Evolutionary conservation across 1,140 invertebrate species (phyloP), one percentile per base, ranked within the genome.

Genomic region (Teleopsis dalmanni): DNA sequence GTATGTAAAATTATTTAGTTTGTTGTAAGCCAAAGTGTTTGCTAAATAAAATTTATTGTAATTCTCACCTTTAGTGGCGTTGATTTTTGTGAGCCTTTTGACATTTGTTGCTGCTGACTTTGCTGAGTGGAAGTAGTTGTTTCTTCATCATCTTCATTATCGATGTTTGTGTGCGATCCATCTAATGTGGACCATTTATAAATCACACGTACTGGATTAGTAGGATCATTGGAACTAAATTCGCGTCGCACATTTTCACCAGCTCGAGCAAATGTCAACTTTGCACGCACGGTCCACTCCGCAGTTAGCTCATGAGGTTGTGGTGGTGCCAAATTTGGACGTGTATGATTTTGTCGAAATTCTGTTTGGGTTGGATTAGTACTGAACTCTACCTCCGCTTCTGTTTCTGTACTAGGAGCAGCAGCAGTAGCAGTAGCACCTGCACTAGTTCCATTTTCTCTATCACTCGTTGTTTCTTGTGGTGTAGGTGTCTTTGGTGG

Each of bases 281-380:
- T 65, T 4, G 68, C 68, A n/a, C 60, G 65, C 26, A 71, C 68
- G 10, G 63, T 69, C 68, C 68, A 71, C 51, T 71, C 68, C 26
- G 68, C 68, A 11, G 67, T 71, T 35, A 71, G 37, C 36, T 71
- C 64, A 37, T 69, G 66, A 2, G 62, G 62, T 53, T 56, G 34
- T n/a, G 62, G 58, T 4, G 50, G 49, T 4, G 41, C n/a, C 14
- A 36, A 10, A 23, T 42, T 26, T 31, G 40, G 48, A 13, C 29
- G 48, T 5, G 26, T 25, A 22, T 44, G 48, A 37, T 27, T 37
- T 37, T 45, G 48, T 16, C 48, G 42, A 40, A 36, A 46, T 1
- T 50, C 52, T 34, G n/a, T n/a, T n/a, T 49, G 40, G 19, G 23
- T 31, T 34, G 21, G 21, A 10, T 23, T 37, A 37, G 22, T 14